These are phyloP conservation scores for Megamerina dolium DNA, from an alignment of 2,888 invertebrate genomes.

Conservation along the genomic window DNA sequence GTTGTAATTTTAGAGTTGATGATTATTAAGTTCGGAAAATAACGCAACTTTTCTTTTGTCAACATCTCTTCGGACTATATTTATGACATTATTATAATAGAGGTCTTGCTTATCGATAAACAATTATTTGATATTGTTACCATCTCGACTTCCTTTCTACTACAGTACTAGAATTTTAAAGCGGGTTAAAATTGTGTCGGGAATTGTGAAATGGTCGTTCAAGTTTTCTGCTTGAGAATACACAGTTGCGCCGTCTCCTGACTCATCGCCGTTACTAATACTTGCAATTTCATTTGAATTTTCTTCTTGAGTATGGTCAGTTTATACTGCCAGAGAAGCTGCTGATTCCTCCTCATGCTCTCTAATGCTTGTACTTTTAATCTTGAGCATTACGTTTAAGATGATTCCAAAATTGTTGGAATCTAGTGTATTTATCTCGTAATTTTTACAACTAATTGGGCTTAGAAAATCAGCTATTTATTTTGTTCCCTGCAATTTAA, in stretches of 20 bases:
- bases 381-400: too few species aligned
- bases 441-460: too few species aligned
- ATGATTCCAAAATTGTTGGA: too few species aligned
- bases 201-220: conserved; percentile 12
- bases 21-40: conserved; percentile 11
- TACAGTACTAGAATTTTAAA: conserved; percentile 14
- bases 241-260: too few species aligned
- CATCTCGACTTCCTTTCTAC: conserved; percentile 5
- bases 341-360: not conserved
- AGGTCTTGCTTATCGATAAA: conserved; percentile 9
- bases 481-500: too few species aligned
- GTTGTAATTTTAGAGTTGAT: conserved; percentile 3
- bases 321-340: not conserved
- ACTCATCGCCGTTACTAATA: too few species aligned
- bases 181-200: conserved; percentile 12
- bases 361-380: conserved; percentile 1
- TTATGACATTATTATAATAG: too few species aligned
- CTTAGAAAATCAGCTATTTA: too few species aligned
- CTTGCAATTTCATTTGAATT: not conserved
- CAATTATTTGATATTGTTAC: conserved; percentile 8
- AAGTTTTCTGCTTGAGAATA: conserved; percentile 11
- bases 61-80: conserved; percentile 8
- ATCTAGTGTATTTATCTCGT: too few species aligned
- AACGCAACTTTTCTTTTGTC: conserved; percentile 8
- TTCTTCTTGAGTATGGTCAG: not conserved